Evolutionary conservation across 2,113 vertebrate genomes (phyloP), one percentile per base, ranked within the genome.

Genomic region (Gymnorhina tibicen): DNA sequence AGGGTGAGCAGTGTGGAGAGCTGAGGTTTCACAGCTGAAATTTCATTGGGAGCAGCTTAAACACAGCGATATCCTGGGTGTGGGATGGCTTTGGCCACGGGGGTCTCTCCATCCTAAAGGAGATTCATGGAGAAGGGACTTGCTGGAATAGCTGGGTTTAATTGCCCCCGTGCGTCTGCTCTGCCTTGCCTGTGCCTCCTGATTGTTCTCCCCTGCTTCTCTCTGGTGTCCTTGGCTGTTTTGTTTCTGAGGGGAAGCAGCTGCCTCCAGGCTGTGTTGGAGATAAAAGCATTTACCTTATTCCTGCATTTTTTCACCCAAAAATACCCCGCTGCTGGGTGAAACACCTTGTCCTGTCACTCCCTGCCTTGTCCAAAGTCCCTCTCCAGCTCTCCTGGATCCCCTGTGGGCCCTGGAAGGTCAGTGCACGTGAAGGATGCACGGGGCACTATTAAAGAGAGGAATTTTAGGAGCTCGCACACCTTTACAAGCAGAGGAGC

Each of bases 91-190:
- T 41, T 72, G 87, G 56, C 84, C 26, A 78, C 11, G 0, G 85
- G 83, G 58, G 15, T 13, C 64, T 70, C 78, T 78, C 72, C 32
- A 1, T 39, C 42, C 23, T 35, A 33, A 90, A 89, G 78, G 59
- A 80, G 88, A 94, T 86, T 55, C 83, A n/a, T 55, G 86, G 91
- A 63, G 56, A 42, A 81, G 55, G 27, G 37, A 2, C 66, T 67
- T 81, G 24, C 69, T 77, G 68, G 86, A 92, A 85, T 81, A 27
- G 67, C 86, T 76, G 80, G 3, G 6, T 66, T 91, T 76, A 50
- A 86, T 39, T 91, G 94, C 68, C 93, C 79, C 75, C 15, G 5
- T 46, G 85, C 55, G n/a, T 30, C 74, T 87, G 78, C 85, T 92
- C 49, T 77, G 58, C 90, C 82, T 63, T 49, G 62, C 14, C 80